Evolutionary conservation across 1,140 invertebrate species (phyloP).

Genomic region (Daktulosphaira vitifoliae): DNA sequence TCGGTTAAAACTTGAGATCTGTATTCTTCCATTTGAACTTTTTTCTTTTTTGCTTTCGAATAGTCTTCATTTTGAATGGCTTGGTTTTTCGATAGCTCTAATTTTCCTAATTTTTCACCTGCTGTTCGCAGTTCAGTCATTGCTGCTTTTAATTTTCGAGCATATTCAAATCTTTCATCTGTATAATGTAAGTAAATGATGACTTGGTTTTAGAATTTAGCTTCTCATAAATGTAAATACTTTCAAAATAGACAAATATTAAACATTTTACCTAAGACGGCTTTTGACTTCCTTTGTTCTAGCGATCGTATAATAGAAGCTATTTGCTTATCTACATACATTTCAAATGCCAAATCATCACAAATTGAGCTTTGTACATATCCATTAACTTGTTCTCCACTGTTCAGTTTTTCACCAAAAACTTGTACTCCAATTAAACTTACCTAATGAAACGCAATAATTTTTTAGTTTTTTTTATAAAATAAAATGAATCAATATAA

Average conservation of each 20-base stretch:
- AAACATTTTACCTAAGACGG: conserved; percentile 60
- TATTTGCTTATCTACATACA: conserved; percentile 93
- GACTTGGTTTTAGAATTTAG: too few species aligned
- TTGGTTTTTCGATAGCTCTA: conserved; percentile 81
- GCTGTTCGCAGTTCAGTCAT: conserved; percentile 71
- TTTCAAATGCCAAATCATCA: conserved; percentile 91
- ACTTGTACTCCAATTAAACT: conserved; percentile 66
- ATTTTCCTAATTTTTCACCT: conserved; percentile 80
- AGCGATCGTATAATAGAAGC: conserved; percentile 77
- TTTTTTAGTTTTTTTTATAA: too few species aligned
- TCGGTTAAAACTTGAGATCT: conserved; percentile 59
- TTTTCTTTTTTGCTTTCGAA: conserved; percentile 76
- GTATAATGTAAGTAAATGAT: conserved; percentile 35
- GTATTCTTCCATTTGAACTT: conserved; percentile 78
- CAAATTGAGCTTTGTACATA: conserved; percentile 61
- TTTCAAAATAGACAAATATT: neutral
- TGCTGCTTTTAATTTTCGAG: conserved; percentile 75
- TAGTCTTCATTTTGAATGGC: conserved; percentile 86
- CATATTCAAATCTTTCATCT: conserved; percentile 88
- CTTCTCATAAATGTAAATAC: too few species aligned
- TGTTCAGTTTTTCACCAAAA: conserved; percentile 55
- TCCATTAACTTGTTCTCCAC: conserved; percentile 5
- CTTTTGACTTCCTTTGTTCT: conserved; percentile 75
- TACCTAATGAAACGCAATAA: conserved; percentile 47
- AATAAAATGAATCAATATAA: too few species aligned